Evolutionary conservation across 2,113 vertebrate species (phyloP).

Genomic region (Megaleporinus macrocephalus): DNA sequence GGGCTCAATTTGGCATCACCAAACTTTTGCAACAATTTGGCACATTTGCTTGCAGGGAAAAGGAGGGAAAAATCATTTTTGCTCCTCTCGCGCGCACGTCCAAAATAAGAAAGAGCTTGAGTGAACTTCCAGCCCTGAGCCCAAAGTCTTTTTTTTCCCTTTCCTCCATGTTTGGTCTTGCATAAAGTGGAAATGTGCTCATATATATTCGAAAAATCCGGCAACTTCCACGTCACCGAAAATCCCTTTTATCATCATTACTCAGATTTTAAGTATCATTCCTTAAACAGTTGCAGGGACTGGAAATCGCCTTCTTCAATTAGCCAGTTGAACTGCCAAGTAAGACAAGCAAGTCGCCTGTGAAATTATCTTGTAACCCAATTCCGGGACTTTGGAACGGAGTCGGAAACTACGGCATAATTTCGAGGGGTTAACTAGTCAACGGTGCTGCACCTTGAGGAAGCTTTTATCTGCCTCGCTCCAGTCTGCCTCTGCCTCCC

Average conservation of each 20-base stretch:
- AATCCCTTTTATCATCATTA: constrained; percentile 63
- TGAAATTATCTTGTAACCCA: constrained; percentile 86
- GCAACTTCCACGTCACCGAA: constrained; percentile 55
- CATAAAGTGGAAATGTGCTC: constrained; percentile 39
- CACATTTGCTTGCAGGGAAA: background rate
- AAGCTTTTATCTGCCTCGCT: constrained; percentile 69
- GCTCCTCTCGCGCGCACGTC: background rate
- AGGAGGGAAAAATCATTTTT: background rate
- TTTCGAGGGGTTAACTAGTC: constrained; percentile 78
- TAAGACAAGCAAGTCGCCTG: constrained; percentile 86
- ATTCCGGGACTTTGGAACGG: constrained; percentile 82
- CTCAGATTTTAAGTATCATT: constrained; percentile 77
- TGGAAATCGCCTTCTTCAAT: constrained; percentile 82
- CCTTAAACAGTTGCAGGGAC: constrained; percentile 77
- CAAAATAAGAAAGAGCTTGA: constrained; percentile 24
- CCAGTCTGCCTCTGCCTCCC: constrained; percentile 59
- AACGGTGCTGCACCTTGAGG: constrained; percentile 76
- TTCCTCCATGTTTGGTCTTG: constrained; percentile 19
- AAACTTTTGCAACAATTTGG: constrained; percentile 30
- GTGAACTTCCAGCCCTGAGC: constrained; percentile 11
- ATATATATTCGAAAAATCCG: constrained; percentile 48
- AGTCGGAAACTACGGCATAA: constrained; percentile 81
- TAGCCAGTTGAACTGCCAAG: constrained; percentile 86
- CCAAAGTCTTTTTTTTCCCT: background rate
- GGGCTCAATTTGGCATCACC: background rate